A percentile compares a stretch with the other conserved stretches of the same genome.
Conservation (phyloP, 2,113 vertebrate species). For the Gorsachius goisagi region DNA sequence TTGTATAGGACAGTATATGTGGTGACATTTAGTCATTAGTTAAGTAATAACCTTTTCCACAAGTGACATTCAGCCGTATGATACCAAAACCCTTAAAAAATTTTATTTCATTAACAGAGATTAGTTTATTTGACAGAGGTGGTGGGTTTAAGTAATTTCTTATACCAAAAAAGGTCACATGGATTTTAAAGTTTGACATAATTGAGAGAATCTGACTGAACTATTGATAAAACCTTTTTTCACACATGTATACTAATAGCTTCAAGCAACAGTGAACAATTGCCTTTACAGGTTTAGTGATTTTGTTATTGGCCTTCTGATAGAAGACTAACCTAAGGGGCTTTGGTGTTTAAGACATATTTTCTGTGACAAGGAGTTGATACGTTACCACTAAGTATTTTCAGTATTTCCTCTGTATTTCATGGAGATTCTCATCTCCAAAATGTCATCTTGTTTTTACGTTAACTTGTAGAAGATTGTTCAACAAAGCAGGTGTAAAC, state of each 20-base stretch:
- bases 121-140: neutral
- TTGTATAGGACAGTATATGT: neutral
- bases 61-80: neutral
- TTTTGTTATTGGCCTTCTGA: conserved; percentile 51
- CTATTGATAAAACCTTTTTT: neutral
- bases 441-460: neutral
- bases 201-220: neutral
- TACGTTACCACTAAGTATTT: neutral
- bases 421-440: neutral
- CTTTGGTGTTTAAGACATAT: conserved; percentile 32
- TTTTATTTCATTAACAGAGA: neutral
- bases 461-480: neutral
- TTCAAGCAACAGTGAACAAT: neutral
- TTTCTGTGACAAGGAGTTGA: conserved; percentile 48
- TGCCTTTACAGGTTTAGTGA: conserved; percentile 13
- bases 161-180: neutral
- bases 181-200: neutral
- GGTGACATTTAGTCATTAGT: neutral
- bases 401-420: neutral
- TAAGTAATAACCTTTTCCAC: neutral
- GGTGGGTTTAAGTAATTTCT: neutral
- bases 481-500: neutral
- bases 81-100: neutral
- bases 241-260: neutral
- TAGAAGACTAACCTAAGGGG: conserved; percentile 48